phyloP scores from a whole-genome alignment of 2,888 invertebrate genomes.

The Maniola hyperantus region DNA sequence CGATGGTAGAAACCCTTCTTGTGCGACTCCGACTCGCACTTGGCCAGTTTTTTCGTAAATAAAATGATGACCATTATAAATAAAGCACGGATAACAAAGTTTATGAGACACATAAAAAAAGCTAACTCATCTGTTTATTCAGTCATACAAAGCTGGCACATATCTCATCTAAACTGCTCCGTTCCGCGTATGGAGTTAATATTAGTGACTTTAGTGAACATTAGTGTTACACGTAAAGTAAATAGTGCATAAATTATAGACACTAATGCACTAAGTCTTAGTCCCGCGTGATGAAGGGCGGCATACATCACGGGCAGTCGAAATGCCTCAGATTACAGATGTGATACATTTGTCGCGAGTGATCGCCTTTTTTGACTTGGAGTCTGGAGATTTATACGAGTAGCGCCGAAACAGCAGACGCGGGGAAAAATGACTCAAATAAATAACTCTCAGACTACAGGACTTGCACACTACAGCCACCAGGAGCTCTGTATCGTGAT shows the following conservation, averaged over 20 bases:
- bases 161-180: conserved; percentile 17
- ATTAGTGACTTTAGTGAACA: conserved; percentile 9
- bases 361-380: conserved; percentile 30
- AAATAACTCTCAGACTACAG: conserved; percentile 19
- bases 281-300: conserved; percentile 6
- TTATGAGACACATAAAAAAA: conserved; percentile 1
- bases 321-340: conserved; percentile 8
- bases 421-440: conserved; percentile 26
- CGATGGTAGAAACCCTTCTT: no score
- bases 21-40: no score
- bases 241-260: conserved; percentile 16
- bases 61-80: not conserved
- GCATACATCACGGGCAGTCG: conserved; percentile 1
- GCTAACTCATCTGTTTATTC: not conserved
- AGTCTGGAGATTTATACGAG: conserved; percentile 17
- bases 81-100: not conserved
- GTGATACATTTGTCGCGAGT: conserved; percentile 27
- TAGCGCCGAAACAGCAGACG: not conserved
- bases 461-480: no score
- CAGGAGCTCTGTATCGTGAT: not conserved
- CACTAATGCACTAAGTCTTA: conserved; percentile 8
- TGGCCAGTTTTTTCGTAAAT: not conserved
- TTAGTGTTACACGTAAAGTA: conserved; percentile 7
- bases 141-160: conserved; percentile 3
- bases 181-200: conserved; percentile 19